A percentile compares a stretch with the other conserved stretches of the same genome.
These are phyloP conservation scores for Lucinisca nassula DNA, from an alignment of 2,888 invertebrate genomes.

Conservation along the genomic window DNA sequence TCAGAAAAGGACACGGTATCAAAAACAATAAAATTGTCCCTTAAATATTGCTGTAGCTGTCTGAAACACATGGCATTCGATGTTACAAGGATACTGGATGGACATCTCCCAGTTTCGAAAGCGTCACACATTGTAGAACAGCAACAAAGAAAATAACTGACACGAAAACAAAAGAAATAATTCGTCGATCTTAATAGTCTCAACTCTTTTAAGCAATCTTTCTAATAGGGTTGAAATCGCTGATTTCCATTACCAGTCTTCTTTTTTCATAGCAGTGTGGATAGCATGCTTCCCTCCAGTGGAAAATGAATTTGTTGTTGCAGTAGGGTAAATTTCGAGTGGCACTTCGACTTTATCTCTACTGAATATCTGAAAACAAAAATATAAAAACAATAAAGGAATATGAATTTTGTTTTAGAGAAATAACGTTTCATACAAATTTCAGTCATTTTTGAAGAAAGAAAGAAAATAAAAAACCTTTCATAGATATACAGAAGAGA, in stretches of 20 bases:
- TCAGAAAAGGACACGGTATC: background rate
- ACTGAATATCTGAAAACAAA: background rate
- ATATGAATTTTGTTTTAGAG: no score
- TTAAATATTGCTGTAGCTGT: background rate
- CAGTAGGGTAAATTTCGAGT: background rate
- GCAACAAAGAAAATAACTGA: background rate
- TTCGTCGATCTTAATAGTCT: no score
- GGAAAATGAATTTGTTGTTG: background rate
- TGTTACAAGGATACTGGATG: background rate
- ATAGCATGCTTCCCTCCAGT: background rate
- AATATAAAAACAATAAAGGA: no score
- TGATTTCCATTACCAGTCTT: no score
- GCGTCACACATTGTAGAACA: background rate
- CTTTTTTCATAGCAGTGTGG: no score
- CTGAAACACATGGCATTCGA: background rate
- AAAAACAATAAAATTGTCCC: background rate
- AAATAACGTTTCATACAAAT: no score
- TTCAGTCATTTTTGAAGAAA: no score
- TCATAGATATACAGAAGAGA: no score
- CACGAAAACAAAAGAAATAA: no score
- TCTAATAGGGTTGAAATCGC: no score
- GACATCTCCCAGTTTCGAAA: conserved; percentile 3
- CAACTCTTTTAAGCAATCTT: no score
- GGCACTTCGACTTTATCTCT: background rate
- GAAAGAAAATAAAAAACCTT: no score